phyloP scores from a whole-genome alignment of 2,113 vertebrate genomes.

The Scytalopus superciliaris region DNA sequence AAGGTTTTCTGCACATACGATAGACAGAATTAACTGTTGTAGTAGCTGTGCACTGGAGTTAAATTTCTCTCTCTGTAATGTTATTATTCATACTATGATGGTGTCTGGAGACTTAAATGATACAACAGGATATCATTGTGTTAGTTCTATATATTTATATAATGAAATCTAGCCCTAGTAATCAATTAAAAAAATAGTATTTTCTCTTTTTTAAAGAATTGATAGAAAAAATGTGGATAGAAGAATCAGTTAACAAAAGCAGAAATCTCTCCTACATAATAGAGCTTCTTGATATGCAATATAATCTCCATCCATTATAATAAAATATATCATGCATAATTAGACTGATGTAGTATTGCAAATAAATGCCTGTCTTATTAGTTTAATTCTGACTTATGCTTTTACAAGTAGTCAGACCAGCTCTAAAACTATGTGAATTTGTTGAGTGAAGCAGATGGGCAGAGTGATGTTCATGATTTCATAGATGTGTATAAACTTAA shows the following conservation, averaged over 20 bases:
- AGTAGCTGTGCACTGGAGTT: not conserved
- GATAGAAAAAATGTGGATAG: not conserved
- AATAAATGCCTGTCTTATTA: not conserved
- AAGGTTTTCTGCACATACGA: not conserved
- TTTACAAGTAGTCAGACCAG: not conserved
- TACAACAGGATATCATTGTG: not conserved
- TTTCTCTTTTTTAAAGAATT: not conserved
- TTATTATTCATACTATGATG: not conserved
- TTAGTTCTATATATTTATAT: not conserved
- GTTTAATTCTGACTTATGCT: not conserved
- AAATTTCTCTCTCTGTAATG: not conserved
- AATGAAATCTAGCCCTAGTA: not conserved
- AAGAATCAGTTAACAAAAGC: not conserved
- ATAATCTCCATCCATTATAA: not conserved
- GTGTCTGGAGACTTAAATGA: not conserved
- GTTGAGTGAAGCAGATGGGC: not conserved
- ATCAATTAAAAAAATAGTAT: not conserved
- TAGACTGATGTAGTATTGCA: not conserved
- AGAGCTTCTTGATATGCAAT: fast-evolving
- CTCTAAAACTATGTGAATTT: not conserved
- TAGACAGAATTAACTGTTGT: not conserved
- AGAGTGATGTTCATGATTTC: not conserved
- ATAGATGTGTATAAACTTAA: fast-evolving
- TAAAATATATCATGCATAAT: not conserved
- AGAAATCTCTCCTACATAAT: not conserved